Evolutionary conservation across 64 coral and sea anemone species (phyloP), one percentile per base, ranked within the genome.

Genomic region (Pocillopora damicornis): DNA sequence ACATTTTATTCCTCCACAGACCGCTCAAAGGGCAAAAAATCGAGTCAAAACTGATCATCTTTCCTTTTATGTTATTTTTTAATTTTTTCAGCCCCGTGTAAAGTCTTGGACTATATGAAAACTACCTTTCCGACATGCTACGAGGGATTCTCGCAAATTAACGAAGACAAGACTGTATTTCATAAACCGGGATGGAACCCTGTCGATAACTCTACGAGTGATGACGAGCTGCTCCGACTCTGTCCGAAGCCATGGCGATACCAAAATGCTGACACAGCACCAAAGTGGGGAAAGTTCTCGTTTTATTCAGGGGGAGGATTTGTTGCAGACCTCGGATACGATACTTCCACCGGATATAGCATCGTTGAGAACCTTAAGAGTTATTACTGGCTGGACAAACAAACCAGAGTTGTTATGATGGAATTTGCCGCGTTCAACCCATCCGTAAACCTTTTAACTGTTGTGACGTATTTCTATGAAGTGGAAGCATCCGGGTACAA

Each of bases 221-320:
- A 51, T 2, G 59, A 80, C 20, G 72, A 92, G 60, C 65, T 92
- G n/a, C 79, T 92, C 76, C 64, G 87, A 88, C 66, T 81, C 87
- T 92, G 91, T 9, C 91, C 91, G 63, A 92, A 92, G 36, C 91
- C 91, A 10, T 92, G 91, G 91, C 42, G 91, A 89, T 93, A 88
- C 60, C 76, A 88, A 56, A 58, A 75, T 59, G 20, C 51, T 15
- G 51, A 75, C 8, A 88, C 86, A 15, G 75, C 74, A 13, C 73
- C 91, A 9, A 76, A 88, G 45, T 93, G 78, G 91, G 91, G 91
- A n/a, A 56, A 75, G 38, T 88, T 82, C 11, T 58, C 91, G 15
- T 71, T 61, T 42, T 93, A 93, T 37, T 78, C 73, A 35, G 86
- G 91, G 9, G 91, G 91, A 25, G 91, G 91, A 57, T 93, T 77